Evolutionary conservation across 2,888 invertebrate genomes (phyloP), one percentile per base, ranked within the genome.

Genomic region (Drosophila neonasuta): DNA sequence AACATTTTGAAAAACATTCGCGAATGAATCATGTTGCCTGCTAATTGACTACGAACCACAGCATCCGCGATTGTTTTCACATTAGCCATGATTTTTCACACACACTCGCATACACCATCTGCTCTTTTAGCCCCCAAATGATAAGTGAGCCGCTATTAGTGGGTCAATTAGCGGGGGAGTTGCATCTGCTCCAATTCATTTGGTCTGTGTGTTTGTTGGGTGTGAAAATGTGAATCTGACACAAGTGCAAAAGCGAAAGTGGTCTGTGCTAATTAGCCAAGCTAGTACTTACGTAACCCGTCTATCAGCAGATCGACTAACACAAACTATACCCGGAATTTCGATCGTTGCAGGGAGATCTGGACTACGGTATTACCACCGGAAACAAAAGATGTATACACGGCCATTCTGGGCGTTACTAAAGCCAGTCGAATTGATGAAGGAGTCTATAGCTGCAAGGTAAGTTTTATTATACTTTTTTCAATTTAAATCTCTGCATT

Each of bases 361-460:
- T 95, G 94, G 94, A 93, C 93, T 0, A 92, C 94, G 8, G 88
- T 92, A 34, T 89, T 92, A 50, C 91, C 91, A 60, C 91, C 90
- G 36, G 90, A 91, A 71, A 86, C 83, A 0, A 89, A 84, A 84
- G 90, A 87, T 88, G 90, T 87, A 70, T 92, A 79, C 89, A 95
- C 94, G 79, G 95, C 95, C 0, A 92, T 95, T 36, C 91, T 97
- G 71, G 95, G 94, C 0, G 93, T 97, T 58, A 94, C 94, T 11
- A 93, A 93, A 71, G 94, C 95, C 0, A 93, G 93, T 66, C 91
- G 92, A 20, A 92, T 94, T 36, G 97, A 97, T 86, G 93, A 94
- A 20, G 97, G 97, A 15, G 92, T 93, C 62, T 97, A 96, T 92
- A 95, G 95, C 3, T 97, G 97, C 89, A 94, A 95, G 86, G 95